Percentiles rank a stretch among this genome's conserved stretches.
phyloP scores from a whole-genome alignment of 1,140 invertebrate genomes.

The Chironomus striatipennis region DNA sequence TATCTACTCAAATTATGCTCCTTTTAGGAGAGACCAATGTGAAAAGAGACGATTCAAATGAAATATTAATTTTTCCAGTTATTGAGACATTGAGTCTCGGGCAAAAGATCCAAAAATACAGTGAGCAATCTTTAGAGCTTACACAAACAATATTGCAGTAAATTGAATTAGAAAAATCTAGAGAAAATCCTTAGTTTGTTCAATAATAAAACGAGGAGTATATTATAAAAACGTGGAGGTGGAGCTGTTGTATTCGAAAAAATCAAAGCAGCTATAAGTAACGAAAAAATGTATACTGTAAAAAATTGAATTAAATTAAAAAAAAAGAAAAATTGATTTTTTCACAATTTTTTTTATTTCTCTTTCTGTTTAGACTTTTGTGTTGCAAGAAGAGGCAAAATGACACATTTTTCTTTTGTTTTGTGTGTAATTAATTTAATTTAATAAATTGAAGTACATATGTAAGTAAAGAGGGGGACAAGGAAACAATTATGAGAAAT shows the following conservation, averaged over 20 bases:
- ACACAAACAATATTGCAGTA: no score
- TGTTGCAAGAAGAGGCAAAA: slow-evolving; percentile 12
- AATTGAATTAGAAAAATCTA: no score
- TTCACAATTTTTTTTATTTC: neutral
- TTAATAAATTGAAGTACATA: neutral
- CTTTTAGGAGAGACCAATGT: no score
- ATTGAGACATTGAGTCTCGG: no score
- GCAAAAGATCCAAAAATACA: no score
- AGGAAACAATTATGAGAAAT: slow-evolving; percentile 9
- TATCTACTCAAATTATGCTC: no score
- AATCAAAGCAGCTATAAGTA: neutral
- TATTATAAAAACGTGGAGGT: neutral
- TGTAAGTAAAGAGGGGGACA: slow-evolving; percentile 3
- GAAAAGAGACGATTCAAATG: no score
- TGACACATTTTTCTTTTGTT: neutral
- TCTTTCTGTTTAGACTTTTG: neutral
- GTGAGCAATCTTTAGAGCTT: no score
- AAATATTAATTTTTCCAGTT: no score
- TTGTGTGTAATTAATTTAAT: neutral
- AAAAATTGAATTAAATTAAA: neutral
- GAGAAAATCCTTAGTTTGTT: neutral
- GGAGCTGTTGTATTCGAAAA: neutral
- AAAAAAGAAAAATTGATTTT: neutral
- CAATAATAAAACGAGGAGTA: neutral
- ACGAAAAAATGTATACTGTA: neutral